A percentile compares a stretch with the other conserved stretches of the same genome.
phyloP scores from a whole-genome alignment of 2,797 vertebrate species.

The Vipera ursinii region DNA sequence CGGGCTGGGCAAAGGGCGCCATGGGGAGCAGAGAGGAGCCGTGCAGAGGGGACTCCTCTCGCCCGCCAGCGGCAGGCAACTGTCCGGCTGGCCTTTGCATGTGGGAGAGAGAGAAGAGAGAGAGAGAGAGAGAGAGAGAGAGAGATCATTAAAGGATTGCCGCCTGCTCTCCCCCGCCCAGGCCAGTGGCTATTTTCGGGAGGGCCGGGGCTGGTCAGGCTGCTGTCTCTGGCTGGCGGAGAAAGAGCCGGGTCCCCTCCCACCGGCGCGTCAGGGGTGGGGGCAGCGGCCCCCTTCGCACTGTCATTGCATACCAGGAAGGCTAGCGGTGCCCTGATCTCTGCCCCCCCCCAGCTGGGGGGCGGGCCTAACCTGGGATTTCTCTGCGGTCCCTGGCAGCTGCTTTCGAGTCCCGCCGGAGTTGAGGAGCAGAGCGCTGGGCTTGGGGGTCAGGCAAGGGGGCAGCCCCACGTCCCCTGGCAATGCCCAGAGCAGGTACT shows the following conservation, averaged over 20 bases:
- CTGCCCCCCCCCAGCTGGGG: neutral
- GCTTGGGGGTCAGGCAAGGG: neutral
- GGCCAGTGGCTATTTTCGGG: constrained; percentile 12
- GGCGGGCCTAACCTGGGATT: neutral
- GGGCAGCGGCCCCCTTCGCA: neutral
- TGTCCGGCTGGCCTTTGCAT: neutral
- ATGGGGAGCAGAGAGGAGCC: neutral
- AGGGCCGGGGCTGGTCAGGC: neutral
- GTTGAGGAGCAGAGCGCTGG: neutral
- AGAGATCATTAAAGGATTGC: constrained; percentile 17
- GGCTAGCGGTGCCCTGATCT: neutral
- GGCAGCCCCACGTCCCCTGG: neutral
- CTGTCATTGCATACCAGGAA: neutral
- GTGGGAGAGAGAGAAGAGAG: too few species aligned
- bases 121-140: neutral
- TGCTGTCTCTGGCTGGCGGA: neutral
- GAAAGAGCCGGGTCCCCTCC: neutral
- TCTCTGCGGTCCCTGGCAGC: neutral
- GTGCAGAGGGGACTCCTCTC: neutral
- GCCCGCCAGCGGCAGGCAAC: neutral
- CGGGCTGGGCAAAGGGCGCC: neutral
- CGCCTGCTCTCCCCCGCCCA: neutral
- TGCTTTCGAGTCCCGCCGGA: neutral
- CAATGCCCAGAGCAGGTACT: constrained; percentile 10
- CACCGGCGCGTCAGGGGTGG: neutral